These are phyloP conservation scores for Galemys pyrenaicus DNA, from an alignment of 2,113 vertebrate genomes.

Conservation along the genomic window DNA sequence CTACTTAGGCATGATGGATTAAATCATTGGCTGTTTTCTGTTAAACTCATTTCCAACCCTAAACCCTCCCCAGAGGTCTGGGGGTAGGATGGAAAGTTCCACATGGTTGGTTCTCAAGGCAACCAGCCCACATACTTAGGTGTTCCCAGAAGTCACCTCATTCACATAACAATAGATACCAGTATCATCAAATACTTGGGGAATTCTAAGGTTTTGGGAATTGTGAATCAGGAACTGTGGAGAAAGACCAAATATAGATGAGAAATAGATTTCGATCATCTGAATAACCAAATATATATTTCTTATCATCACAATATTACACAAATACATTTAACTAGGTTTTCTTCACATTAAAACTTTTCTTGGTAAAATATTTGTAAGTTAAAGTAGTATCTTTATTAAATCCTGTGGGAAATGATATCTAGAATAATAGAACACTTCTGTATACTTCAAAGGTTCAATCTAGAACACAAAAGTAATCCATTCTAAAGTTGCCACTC, in stretches of 20 bases:
- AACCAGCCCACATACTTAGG: neutral
- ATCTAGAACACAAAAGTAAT: neutral
- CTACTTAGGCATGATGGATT: neutral
- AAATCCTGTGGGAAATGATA: neutral
- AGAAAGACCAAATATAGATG: neutral
- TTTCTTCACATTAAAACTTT: constrained; percentile 16
- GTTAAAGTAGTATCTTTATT: neutral
- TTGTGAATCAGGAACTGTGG: neutral
- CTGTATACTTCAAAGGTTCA: neutral
- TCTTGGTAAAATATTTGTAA: neutral
- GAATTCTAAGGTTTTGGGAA: neutral
- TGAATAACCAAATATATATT: neutral
- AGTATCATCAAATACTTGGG: neutral
- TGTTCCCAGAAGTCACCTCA: neutral
- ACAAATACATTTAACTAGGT: neutral
- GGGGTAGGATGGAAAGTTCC: neutral
- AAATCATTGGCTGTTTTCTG: neutral
- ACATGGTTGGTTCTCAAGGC: neutral
- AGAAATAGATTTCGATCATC: neutral
- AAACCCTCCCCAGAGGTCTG: neutral
- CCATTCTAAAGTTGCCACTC: neutral
- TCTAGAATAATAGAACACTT: neutral
- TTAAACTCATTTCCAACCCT: neutral
- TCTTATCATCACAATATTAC: neutral
- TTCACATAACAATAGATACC: neutral